Base-by-base conservation (phyloP, 2,797 vertebrate genomes). In the Heteromormyrus szaboi region DNA sequence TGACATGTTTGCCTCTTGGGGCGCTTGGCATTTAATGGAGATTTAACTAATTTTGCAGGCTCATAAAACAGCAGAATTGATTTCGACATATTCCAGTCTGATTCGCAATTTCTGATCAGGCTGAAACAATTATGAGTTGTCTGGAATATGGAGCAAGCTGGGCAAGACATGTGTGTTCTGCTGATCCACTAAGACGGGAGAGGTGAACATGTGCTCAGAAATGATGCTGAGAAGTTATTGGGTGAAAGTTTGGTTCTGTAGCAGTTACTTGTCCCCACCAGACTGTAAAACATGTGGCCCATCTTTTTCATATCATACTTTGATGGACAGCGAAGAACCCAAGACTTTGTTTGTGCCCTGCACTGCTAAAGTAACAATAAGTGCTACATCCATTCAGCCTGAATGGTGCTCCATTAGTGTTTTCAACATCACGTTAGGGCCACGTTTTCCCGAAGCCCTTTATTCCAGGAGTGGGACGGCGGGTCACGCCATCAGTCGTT, bases 41-140 rank as follows among this genome's bases (percentile, higher is more conserved):
- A 84, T n/a, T 84, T 84, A 51, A 84, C 81, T 84, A 48, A 48
- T 84, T 84, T 84, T 84, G 25, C 29, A 53, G 50, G 85, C 44
- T 86, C 29, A 41, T 53, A 56, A 86, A 86, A 56, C 14, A n/a
- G 50, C 51, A 53, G 22, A 56, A 29, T 48, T 86, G n/a, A 86
- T 86, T 86, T 53, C 12, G 51, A 29, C 50, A 56, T 86, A 37
- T 86, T 86, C 50, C 50, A 86, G 51, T 41, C 51, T 56, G 50
- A 56, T 56, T 86, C 12, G 25, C 22, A 33, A 33, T 56, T 86
- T 86, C 22, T 86, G 51, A 53, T 56, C 51, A 56, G 85, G 85
- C 51, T 86, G 50, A 86, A 86, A 37, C 12, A n/a, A 86, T 53
- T 54, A 25, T 29, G 25, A 29, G 29, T 19, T 33, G 17, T 84